phyloP scores from a whole-genome alignment of 2,797 vertebrate genomes.

The Allobates femoralis region DNA sequence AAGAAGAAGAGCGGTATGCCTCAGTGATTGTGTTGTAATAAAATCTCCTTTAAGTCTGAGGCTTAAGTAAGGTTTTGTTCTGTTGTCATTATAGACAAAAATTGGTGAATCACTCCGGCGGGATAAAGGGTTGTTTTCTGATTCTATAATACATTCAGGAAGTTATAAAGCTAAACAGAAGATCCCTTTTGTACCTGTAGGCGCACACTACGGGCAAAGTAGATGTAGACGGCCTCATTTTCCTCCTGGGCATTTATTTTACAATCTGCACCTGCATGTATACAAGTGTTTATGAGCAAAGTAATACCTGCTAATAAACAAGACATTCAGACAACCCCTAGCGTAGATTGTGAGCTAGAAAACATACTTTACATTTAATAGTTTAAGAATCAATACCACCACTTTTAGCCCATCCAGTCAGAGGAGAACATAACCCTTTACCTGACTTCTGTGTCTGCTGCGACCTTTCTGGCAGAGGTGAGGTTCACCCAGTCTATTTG shows the following conservation, averaged over 20 bases:
- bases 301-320: conserved; percentile 33
- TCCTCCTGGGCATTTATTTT: conserved; percentile 19
- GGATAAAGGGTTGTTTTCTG: conserved; percentile 8
- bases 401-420: not conserved
- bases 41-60: not conserved
- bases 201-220: not conserved
- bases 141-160: not conserved
- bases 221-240: conserved; percentile 19
- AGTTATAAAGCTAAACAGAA: not conserved
- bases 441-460: not conserved
- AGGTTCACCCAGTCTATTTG: not conserved
- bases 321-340: conserved; percentile 22
- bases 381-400: conserved; percentile 15
- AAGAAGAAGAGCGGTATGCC: not conserved
- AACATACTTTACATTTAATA: conserved; percentile 38
- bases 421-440: not conserved
- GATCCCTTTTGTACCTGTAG: not conserved
- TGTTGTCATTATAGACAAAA: not conserved
- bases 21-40: not conserved
- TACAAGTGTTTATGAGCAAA: conserved; percentile 17
- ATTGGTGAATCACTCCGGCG: not conserved
- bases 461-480: not conserved
- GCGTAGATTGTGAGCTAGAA: conserved; percentile 17
- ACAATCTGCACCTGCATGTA: conserved; percentile 1
- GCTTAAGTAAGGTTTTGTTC: not conserved